Evolutionary conservation across 2,888 invertebrate species (phyloP).

Genomic region (Cephalotes varians): DNA sequence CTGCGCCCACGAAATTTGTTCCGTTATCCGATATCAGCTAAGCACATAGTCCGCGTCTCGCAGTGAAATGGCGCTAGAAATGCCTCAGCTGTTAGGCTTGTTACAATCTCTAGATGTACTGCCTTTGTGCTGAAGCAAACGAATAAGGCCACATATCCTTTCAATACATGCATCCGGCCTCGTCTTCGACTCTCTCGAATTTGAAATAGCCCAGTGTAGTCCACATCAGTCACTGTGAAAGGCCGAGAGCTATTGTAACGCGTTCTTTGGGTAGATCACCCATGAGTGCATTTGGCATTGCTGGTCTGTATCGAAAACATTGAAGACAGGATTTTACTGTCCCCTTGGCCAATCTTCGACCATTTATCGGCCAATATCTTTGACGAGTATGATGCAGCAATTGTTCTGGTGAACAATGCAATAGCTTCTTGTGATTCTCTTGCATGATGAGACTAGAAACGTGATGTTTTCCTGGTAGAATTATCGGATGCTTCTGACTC

Average conservation of each 20-base stretch:
- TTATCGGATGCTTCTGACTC: neutral
- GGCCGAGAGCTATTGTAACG: neutral
- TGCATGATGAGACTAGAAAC: slow-evolving; percentile 24
- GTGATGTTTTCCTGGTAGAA: neutral
- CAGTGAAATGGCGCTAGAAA: neutral
- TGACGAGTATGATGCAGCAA: neutral
- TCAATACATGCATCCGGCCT: neutral
- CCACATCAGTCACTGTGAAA: neutral
- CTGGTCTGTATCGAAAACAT: neutral
- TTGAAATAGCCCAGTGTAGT: neutral
- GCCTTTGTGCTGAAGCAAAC: neutral
- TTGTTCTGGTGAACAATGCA: neutral
- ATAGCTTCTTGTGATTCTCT: slow-evolving; percentile 33
- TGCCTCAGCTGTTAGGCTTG: neutral
- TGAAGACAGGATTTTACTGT: neutral
- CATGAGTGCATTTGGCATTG: neutral
- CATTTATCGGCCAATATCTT: neutral
- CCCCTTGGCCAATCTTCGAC: neutral
- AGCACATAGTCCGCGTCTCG: neutral
- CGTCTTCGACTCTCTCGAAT: neutral
- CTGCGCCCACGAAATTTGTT: neutral
- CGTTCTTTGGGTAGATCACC: neutral
- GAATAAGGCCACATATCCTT: neutral
- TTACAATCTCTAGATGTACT: neutral
- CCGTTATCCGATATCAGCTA: neutral